A percentile compares a stretch with the other conserved stretches of the same genome.
Conservation (phyloP, 2,113 vertebrate species). For the Alces alces region DNA sequence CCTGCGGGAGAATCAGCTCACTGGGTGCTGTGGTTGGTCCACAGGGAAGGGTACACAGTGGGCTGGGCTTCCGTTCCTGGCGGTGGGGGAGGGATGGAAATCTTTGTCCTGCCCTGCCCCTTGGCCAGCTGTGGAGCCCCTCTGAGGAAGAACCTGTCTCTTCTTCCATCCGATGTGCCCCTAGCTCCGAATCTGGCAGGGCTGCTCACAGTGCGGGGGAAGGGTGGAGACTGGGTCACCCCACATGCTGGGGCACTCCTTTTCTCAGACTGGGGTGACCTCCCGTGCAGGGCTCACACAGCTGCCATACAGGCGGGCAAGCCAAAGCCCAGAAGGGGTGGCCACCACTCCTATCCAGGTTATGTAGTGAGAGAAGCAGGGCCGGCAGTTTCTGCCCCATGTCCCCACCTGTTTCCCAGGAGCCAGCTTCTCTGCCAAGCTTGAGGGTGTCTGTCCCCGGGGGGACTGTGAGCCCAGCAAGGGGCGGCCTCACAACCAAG, state of each 20-base stretch:
- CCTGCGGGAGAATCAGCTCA: neutral
- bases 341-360: neutral
- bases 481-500: neutral
- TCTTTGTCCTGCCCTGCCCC: neutral
- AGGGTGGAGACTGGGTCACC: neutral
- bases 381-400: neutral
- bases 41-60: accelerated
- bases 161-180: neutral
- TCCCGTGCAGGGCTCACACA: neutral
- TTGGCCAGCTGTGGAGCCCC: neutral
- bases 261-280: neutral
- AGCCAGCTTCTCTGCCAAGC: neutral
- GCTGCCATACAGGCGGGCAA: neutral
- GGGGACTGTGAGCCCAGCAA: neutral
- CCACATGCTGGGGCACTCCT: neutral
- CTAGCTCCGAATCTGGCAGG: neutral
- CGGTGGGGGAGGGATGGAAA: neutral
- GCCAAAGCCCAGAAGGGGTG: neutral
- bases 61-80: neutral
- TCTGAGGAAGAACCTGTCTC: neutral
- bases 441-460: neutral
- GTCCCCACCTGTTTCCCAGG: neutral
- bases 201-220: neutral
- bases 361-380: accelerated
- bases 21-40: neutral